Evolutionary conservation across 2,888 invertebrate species (phyloP).

Genomic region (Macropis europaea): DNA sequence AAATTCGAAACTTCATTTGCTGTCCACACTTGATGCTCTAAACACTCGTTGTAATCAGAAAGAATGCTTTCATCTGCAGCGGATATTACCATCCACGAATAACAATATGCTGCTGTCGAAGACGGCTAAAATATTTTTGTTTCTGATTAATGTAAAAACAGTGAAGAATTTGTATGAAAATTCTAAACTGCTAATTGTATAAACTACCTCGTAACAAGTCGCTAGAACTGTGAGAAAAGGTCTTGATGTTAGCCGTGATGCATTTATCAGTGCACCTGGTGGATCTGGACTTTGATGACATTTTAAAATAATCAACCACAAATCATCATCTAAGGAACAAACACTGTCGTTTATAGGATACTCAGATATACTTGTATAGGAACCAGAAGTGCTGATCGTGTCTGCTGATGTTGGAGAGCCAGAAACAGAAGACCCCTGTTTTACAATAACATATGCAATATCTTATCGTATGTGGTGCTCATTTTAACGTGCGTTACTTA

Average conservation of each 20-base stretch:
- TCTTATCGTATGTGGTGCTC: not conserved
- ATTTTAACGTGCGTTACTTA: constrained; percentile 18
- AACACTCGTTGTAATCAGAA: constrained; percentile 64
- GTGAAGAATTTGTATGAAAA: not conserved
- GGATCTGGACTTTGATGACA: constrained; percentile 87
- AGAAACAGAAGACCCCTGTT: constrained; percentile 38
- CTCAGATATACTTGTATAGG: constrained; percentile 59
- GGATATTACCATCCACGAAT: constrained; percentile 75
- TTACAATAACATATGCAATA: not conserved
- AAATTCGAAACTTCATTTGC: constrained; percentile 79
- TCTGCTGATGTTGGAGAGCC: constrained; percentile 30
- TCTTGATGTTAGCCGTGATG: constrained; percentile 82
- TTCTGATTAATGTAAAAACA: not conserved
- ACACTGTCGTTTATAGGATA: constrained; percentile 78
- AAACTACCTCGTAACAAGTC: constrained; percentile 85
- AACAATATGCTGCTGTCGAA: constrained; percentile 72
- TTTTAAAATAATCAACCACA: constrained; percentile 84
- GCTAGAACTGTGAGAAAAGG: constrained; percentile 85
- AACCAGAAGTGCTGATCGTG: constrained; percentile 25
- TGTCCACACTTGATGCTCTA: constrained; percentile 73
- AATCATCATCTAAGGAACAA: constrained; percentile 80
- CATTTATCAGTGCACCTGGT: constrained; percentile 84
- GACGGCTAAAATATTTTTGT: constrained; percentile 70
- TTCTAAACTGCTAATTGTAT: not conserved
- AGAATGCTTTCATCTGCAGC: constrained; percentile 58